Evolutionary conservation across 2,888 invertebrate species (phyloP).

Genomic region (Synergus gifuensis): DNA sequence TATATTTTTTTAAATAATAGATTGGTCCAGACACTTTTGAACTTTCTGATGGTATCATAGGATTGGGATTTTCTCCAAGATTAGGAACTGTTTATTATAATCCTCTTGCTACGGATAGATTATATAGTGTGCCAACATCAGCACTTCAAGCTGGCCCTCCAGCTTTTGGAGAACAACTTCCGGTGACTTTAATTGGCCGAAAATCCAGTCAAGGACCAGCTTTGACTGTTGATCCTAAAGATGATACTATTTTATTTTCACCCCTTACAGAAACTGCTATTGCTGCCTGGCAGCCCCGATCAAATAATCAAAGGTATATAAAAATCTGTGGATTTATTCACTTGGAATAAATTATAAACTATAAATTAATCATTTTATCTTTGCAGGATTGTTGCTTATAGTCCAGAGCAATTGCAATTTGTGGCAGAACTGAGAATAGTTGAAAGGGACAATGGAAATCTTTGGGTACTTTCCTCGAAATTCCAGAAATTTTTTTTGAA

Average conservation of each 20-base stretch:
- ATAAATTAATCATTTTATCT: neutral
- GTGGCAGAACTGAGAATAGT: slow-evolving; percentile 87
- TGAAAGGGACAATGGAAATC: slow-evolving; percentile 83
- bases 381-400: slow-evolving; percentile 85
- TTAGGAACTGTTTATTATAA: slow-evolving; percentile 84
- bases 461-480: slow-evolving; percentile 87
- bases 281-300: slow-evolving; percentile 88
- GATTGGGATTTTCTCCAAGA: slow-evolving; percentile 84
- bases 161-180: slow-evolving; percentile 84
- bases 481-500: slow-evolving; percentile 90
- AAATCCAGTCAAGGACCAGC: slow-evolving; percentile 92
- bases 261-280: slow-evolving; percentile 90
- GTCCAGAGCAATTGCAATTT: slow-evolving; percentile 87
- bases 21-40: slow-evolving; percentile 85
- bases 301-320: slow-evolving; percentile 84
- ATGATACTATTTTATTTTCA: slow-evolving; percentile 88
- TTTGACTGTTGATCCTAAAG: slow-evolving; percentile 84
- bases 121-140: slow-evolving; percentile 88
- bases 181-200: slow-evolving; percentile 88
- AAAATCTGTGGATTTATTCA: too few relatives aligned
- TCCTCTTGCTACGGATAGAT: slow-evolving; percentile 86
- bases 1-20: slow-evolving; percentile 58
- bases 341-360: neutral
- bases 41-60: slow-evolving; percentile 87
- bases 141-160: slow-evolving; percentile 86